Evolutionary conservation across 2,888 invertebrate species (phyloP), one percentile per base, ranked within the genome.

Genomic region (Aporophyla lueneburgensis): DNA sequence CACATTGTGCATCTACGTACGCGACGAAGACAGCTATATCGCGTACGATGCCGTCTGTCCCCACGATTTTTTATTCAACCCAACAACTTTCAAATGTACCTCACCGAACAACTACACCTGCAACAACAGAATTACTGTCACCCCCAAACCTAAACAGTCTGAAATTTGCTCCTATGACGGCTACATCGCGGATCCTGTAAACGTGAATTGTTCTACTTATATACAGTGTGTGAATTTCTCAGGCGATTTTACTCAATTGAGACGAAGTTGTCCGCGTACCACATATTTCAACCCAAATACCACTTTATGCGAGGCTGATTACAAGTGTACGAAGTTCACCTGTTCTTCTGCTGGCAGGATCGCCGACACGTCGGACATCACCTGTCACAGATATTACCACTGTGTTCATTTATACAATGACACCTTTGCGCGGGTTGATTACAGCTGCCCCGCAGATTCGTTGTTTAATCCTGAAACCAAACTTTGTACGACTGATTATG

Each of bases 261-360:
- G 56, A 40, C 70, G 19, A 10, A 27, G 2, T 49, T 80, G 80
- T 46, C 80, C 81, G 21, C 10, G 0, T 2, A 61, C 19, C 6
- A 71, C 81, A 33, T 80, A 75, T 54, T 80, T 49, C 40, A 81
- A 80, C n/a, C 81, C 80, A 14, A 68, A 53, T 5, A 80, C 81
- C n/a, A 81, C 75, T 46, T 59, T 80, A 27, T 81, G 81, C 19
- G 81, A 80, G 19, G 9, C 40, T 4, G 16, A 68, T 33, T 71
- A 71, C 62, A 54, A 27, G 12, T 80, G 81, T 33, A 40, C 5
- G 10, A 12, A 54, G 2, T 68, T 75, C 21, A 16, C 2, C 10
- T 80, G 80, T 49, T 14, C 40, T 14, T 21, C 49, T 33, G 53
- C 81, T 24, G 80, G 80, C 49, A 81, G 80, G 40, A 14, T 54